Percentiles rank a stretch among this genome's conserved stretches.
Conservation (phyloP, 2,797 vertebrate species). For the Periophthalmus magnuspinnatus region DNA sequence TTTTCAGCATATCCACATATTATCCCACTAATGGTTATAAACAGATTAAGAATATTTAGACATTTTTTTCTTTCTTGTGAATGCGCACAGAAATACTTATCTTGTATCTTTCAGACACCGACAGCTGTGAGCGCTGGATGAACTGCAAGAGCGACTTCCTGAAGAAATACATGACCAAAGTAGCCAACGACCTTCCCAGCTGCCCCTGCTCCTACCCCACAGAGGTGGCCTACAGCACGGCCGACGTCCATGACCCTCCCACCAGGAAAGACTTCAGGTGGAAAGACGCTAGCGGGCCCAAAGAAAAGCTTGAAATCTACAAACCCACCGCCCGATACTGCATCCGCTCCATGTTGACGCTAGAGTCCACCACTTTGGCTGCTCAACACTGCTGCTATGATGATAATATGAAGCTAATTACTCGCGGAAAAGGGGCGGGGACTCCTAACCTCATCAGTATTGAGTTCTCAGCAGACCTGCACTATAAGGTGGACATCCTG, state of each 20-base stretch:
- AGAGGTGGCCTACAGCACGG: slow-evolving; percentile 84
- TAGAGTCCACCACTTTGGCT: slow-evolving; percentile 87
- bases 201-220: slow-evolving; percentile 91
- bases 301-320: slow-evolving; percentile 92
- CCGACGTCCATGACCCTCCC: slow-evolving; percentile 82
- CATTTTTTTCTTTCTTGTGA: not conserved
- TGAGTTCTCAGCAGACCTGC: slow-evolving; percentile 92
- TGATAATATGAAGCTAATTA: slow-evolving; percentile 86
- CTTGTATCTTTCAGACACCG: slow-evolving; percentile 79
- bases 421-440: slow-evolving; percentile 88
- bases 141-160: slow-evolving; percentile 95
- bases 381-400: slow-evolving; percentile 96
- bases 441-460: slow-evolving; percentile 92
- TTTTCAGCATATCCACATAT: too few species aligned
- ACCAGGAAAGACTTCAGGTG: slow-evolving; percentile 84
- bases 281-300: slow-evolving; percentile 89
- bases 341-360: slow-evolving; percentile 89
- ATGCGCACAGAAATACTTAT: not conserved
- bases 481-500: slow-evolving; percentile 92
- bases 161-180: slow-evolving; percentile 88
- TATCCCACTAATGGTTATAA: too few species aligned
- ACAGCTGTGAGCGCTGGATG: slow-evolving; percentile 96
- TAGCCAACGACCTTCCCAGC: slow-evolving; percentile 88
- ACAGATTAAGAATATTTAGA: too few species aligned
- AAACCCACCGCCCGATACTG: slow-evolving; percentile 90